Conservation (phyloP, 2,888 invertebrate genomes). For the Odontocerum albicorne region DNA sequence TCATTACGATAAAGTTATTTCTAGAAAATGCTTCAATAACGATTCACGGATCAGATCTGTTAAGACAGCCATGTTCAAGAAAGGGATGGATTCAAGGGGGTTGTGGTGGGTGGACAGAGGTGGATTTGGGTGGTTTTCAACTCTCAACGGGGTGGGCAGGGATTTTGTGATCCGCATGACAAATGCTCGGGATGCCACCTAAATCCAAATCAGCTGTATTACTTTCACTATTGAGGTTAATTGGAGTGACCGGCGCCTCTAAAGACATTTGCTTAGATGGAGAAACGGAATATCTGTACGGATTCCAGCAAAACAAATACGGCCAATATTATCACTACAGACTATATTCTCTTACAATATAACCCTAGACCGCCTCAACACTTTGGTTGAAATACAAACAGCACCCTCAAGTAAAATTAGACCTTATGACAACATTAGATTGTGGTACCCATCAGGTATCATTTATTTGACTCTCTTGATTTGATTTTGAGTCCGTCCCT, state of each 20-base stretch:
- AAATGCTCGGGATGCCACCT: conserved; percentile 21
- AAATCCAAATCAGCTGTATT: conserved; percentile 29
- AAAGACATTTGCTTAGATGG: conserved; percentile 25
- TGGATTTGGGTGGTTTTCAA: not conserved
- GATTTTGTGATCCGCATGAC: conserved; percentile 27
- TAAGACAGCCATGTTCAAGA: no score
- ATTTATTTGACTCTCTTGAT: conserved; percentile 18
- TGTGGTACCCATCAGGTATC: no score
- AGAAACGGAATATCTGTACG: not conserved
- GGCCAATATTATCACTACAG: not conserved
- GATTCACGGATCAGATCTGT: no score
- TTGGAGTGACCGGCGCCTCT: conserved; percentile 32
- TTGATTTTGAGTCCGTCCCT: conserved; percentile 22
- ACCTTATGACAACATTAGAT: no score
- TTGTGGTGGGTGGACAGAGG: not conserved
- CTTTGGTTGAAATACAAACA: no score
- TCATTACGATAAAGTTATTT: no score
- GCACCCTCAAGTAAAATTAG: no score
- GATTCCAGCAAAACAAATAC: not conserved
- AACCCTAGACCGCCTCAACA: no score
- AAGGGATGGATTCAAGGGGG: no score
- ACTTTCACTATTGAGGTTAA: conserved; percentile 32
- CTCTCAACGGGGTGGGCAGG: conserved; percentile 5
- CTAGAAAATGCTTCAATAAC: no score
- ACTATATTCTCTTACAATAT: not conserved